Conservation (phyloP, 1,140 invertebrate species). For the Drosophila leontia region DNA sequence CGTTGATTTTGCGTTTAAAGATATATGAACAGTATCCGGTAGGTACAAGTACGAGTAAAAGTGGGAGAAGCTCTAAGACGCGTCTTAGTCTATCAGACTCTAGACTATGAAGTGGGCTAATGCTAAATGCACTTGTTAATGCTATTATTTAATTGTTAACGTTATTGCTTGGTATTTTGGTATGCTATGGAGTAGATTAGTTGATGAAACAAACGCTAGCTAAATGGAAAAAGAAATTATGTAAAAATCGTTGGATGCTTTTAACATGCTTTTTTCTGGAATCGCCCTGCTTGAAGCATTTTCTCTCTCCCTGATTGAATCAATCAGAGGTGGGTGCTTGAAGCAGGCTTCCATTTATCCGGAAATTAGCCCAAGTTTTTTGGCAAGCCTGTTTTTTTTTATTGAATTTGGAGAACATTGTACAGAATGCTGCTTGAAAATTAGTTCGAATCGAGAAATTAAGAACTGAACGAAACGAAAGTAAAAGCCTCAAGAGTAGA, state of each 20-base stretch:
- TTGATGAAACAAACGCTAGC: slow-evolving; percentile 61
- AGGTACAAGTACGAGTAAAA: slow-evolving; percentile 41
- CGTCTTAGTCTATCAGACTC: slow-evolving; percentile 37
- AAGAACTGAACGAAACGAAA: slow-evolving; percentile 48
- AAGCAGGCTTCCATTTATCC: slow-evolving; percentile 17
- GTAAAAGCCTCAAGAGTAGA: slow-evolving; percentile 38
- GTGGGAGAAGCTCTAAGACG: slow-evolving; percentile 46
- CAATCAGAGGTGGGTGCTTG: slow-evolving; percentile 18
- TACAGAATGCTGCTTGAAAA: slow-evolving; percentile 52
- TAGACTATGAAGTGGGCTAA: slow-evolving; percentile 53
- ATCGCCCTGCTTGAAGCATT: slow-evolving; percentile 28
- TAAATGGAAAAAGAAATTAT: slow-evolving; percentile 52
- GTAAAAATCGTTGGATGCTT: slow-evolving; percentile 59
- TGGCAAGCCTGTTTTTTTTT: slow-evolving; percentile 40
- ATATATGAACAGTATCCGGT: slow-evolving; percentile 52
- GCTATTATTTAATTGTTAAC: slow-evolving; percentile 35
- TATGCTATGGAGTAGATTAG: slow-evolving; percentile 53
- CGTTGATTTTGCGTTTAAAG: slow-evolving; percentile 55
- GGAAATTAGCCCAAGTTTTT: slow-evolving; percentile 18
- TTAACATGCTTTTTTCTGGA: slow-evolving; percentile 46
- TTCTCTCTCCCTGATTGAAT: background rate
- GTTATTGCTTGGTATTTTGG: slow-evolving; percentile 44
- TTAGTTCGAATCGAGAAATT: slow-evolving; percentile 40
- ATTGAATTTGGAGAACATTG: slow-evolving; percentile 47
- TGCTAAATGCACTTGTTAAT: slow-evolving; percentile 47